phyloP scores from a whole-genome alignment of 2,797 vertebrate species.

The Chelonia mydas region DNA sequence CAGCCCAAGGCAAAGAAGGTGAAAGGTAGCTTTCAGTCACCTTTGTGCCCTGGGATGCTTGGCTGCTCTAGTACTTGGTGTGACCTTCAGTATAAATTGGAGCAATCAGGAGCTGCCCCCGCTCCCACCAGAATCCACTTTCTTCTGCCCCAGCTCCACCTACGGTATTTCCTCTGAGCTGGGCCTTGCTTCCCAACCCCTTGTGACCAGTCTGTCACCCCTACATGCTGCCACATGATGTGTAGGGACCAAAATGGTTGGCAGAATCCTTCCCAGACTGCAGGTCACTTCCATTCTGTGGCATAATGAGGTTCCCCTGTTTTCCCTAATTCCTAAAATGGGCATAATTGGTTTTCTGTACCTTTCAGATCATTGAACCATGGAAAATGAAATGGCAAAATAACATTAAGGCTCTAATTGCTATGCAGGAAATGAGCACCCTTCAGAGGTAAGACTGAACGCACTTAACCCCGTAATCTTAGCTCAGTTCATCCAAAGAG shows the following conservation, averaged over 20 bases:
- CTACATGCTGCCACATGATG: neutral
- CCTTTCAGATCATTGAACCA: conserved; percentile 20
- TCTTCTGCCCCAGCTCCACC: neutral
- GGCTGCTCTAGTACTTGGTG: neutral
- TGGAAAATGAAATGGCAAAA: neutral
- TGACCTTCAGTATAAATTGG: neutral
- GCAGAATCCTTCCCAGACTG: too few relatives aligned
- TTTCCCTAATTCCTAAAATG: neutral
- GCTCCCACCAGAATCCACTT: rapidly evolving
- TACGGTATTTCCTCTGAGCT: neutral
- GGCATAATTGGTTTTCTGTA: neutral
- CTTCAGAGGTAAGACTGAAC: conserved; percentile 25
- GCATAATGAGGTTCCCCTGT: neutral
- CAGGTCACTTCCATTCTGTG: neutral
- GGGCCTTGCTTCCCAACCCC: neutral
- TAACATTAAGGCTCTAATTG: conserved; percentile 29
- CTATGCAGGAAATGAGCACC: neutral
- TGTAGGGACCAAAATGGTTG: rapidly evolving
- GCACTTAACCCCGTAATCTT: conserved; percentile 21
- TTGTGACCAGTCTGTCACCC: neutral
- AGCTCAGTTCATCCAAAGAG: conserved; percentile 9
- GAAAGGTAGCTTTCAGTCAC: neutral
- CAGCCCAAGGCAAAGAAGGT: neutral
- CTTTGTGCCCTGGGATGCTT: rapidly evolving
- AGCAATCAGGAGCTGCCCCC: neutral